Conservation (phyloP, 64 coral and sea anemone genomes). For the Stichodactyla helianthus region DNA sequence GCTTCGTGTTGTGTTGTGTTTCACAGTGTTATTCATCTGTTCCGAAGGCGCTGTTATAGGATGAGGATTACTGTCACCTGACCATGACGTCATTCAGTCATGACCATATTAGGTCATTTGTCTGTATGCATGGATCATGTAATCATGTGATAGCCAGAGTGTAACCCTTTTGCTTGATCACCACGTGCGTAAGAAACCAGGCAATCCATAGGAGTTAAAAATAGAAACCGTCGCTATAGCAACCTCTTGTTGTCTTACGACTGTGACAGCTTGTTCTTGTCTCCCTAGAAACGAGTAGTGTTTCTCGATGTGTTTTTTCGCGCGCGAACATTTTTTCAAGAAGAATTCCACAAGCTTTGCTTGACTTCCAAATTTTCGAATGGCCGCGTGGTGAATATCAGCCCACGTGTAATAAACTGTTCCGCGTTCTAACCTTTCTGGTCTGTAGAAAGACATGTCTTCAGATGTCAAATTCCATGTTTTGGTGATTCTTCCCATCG, state of each 20-base stretch:
- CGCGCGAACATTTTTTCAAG: constrained; percentile 75
- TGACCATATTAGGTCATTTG: background rate
- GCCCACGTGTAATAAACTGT: constrained; percentile 84
- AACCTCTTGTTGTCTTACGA: background rate
- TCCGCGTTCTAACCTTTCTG: constrained; percentile 57
- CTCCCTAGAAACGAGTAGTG: constrained; percentile 36
- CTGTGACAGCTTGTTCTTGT: background rate
- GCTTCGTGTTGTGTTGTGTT: background rate
- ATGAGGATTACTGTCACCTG: background rate
- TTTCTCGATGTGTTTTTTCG: constrained; percentile 73
- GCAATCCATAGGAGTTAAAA: background rate
- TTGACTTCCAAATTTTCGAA: constrained; percentile 61
- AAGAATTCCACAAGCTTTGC: constrained; percentile 43
- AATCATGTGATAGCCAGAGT: background rate
- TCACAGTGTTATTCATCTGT: too few relatives aligned
- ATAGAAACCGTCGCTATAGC: background rate
- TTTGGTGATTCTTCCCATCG: constrained; percentile 56
- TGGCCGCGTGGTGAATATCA: constrained; percentile 59
- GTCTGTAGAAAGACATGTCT: constrained; percentile 43
- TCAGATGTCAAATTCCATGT: constrained; percentile 65
- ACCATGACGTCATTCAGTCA: background rate
- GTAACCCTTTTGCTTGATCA: background rate
- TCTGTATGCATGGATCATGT: background rate
- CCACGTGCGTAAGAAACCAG: constrained; percentile 3
- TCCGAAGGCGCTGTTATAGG: too few relatives aligned